These are phyloP conservation scores for Lissocephala sabroskyi DNA, from an alignment of 2,888 invertebrate genomes.

Conservation along the genomic window DNA sequence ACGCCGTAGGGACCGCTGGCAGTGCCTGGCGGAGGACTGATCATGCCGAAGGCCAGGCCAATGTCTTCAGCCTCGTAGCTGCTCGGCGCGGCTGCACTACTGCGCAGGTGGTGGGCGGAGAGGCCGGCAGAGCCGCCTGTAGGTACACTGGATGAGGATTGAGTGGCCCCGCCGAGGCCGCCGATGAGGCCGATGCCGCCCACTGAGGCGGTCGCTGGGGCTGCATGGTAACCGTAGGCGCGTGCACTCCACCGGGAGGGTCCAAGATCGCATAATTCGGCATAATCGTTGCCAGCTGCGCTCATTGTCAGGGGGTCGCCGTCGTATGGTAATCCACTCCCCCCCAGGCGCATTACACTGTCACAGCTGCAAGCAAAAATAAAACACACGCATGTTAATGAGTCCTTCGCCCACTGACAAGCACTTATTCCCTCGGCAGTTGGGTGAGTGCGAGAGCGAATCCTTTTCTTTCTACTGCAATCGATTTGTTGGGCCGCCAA, in stretches of 20 bases:
- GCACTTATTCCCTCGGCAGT: no score
- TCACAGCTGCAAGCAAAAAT: conserved; percentile 37
- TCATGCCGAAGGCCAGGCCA: conserved; percentile 63
- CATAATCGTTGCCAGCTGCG: conserved; percentile 73
- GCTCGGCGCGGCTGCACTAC: conserved; percentile 61
- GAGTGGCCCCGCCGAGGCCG: conserved; percentile 52
- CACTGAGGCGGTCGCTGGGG: conserved; percentile 52
- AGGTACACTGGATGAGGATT: conserved; percentile 66
- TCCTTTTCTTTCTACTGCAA: no score
- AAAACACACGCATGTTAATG: neutral
- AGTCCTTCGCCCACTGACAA: no score
- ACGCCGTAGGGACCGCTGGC: conserved; percentile 44
- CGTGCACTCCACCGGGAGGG: conserved; percentile 73
- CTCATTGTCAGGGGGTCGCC: conserved; percentile 73
- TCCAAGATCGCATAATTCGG: conserved; percentile 73
- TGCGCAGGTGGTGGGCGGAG: conserved; percentile 63
- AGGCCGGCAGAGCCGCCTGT: conserved; percentile 67
- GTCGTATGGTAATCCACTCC: conserved; percentile 70
- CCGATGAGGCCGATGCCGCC: conserved; percentile 29
- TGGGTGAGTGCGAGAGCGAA: no score
- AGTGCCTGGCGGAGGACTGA: conserved; percentile 64
- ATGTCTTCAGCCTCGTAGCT: conserved; percentile 73
- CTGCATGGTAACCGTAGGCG: conserved; percentile 69
- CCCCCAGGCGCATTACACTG: conserved; percentile 70
- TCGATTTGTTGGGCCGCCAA: conserved; percentile 21